Conservation (phyloP, 1,140 invertebrate species). For the Drosophila nebulosa region DNA sequence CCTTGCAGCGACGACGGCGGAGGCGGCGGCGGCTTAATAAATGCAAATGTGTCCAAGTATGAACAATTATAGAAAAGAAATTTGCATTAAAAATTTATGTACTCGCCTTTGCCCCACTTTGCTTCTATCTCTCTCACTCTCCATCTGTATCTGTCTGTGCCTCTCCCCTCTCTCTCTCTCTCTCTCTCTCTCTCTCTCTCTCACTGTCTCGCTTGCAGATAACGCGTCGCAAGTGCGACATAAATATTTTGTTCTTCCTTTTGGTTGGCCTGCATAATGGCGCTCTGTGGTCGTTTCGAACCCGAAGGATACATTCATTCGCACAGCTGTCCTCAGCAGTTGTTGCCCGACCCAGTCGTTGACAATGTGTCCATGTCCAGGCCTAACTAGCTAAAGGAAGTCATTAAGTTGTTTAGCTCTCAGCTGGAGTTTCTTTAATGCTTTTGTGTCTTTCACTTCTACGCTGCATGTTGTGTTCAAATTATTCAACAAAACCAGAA, state of each 20-base stretch:
- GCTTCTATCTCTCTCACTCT: conserved; percentile 14
- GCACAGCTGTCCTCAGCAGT: conserved; percentile 52
- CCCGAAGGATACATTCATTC: conserved; percentile 65
- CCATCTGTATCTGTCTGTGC: background rate
- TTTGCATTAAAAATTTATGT: conserved; percentile 78
- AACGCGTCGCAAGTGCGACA: conserved; percentile 68
- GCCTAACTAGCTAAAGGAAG: conserved; percentile 70
- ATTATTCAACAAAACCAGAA: background rate
- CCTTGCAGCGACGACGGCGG: no score
- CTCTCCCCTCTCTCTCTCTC: conserved; percentile 8
- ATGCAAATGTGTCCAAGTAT: conserved; percentile 77
- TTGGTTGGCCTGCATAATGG: conserved; percentile 48
- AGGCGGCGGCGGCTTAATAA: conserved; percentile 60
- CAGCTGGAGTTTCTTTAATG: background rate
- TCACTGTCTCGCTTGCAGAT: conserved; percentile 25
- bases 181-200: background rate
- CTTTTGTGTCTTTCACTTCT: conserved; percentile 30
- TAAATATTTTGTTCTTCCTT: conserved; percentile 42
- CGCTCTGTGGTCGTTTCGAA: conserved; percentile 59
- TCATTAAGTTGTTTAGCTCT: conserved; percentile 73
- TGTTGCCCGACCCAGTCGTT: conserved; percentile 13
- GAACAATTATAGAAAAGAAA: conserved; percentile 77
- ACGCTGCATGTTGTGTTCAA: background rate
- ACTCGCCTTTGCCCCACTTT: conserved; percentile 33
- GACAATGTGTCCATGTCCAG: conserved; percentile 12